Conservation (phyloP, 2,888 invertebrate genomes). For the Agriopis aurantiaria region DNA sequence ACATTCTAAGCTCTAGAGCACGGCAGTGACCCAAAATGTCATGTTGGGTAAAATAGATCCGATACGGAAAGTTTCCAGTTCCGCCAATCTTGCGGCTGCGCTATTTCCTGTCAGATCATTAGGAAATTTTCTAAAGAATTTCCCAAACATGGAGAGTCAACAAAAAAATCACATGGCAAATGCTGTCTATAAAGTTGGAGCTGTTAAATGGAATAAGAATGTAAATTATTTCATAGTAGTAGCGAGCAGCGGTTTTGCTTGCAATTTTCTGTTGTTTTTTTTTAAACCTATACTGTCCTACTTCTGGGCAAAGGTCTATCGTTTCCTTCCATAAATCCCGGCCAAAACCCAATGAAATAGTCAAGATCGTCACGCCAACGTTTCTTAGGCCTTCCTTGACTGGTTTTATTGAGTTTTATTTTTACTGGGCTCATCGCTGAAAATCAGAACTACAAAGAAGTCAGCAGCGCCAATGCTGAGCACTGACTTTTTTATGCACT, state of each 20-base stretch:
- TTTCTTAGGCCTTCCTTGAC: too few relatives aligned
- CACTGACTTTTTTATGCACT: not conserved
- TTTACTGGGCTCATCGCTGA: too few relatives aligned
- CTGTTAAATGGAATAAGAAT: conserved; percentile 3
- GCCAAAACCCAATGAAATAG: too few relatives aligned
- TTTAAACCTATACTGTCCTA: too few relatives aligned
- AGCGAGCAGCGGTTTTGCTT: not conserved
- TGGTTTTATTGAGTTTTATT: too few relatives aligned
- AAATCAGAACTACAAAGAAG: too few relatives aligned
- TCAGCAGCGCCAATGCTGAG: not conserved
- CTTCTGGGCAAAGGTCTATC: too few relatives aligned
- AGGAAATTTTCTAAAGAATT: conserved; percentile 13
- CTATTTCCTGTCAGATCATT: conserved; percentile 15
- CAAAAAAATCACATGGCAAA: conserved; percentile 1
- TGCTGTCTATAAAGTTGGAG: not conserved
- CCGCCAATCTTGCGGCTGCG: conserved; percentile 16
- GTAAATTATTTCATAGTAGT: not conserved
- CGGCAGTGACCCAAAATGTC: conserved; percentile 23
- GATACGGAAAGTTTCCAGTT: conserved; percentile 22
- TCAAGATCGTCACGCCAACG: too few relatives aligned
- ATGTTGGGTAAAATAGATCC: conserved; percentile 15
- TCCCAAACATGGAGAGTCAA: not conserved
- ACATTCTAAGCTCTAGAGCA: not conserved
- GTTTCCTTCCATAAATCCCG: too few relatives aligned
- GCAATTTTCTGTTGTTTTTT: too few relatives aligned